These are phyloP conservation scores for Agelaius tricolor DNA, from an alignment of 2,113 vertebrate genomes.

Conservation along the genomic window DNA sequence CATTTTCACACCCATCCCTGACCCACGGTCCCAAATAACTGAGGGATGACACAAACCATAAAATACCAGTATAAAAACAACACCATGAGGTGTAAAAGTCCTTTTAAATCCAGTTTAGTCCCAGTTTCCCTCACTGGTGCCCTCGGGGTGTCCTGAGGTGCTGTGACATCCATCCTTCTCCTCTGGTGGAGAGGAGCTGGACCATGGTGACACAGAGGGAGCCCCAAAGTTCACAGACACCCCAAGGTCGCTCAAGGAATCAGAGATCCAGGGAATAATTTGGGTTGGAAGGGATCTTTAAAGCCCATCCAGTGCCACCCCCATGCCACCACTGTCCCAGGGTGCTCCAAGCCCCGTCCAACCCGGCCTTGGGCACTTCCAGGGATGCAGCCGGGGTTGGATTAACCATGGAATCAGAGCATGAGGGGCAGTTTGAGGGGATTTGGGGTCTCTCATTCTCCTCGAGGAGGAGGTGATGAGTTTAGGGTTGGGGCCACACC, in stretches of 20 bases:
- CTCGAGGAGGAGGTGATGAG: accelerated
- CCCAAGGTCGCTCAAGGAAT: accelerated
- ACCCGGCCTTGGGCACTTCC: background rate
- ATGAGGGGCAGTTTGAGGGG: background rate
- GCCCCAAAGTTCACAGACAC: background rate
- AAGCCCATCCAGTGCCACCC: background rate
- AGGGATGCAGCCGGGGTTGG: background rate
- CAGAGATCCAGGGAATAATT: background rate
- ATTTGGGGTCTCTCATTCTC: background rate
- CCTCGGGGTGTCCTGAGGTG: accelerated
- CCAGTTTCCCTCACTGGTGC: accelerated
- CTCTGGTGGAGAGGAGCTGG: background rate
- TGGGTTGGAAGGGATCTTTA: background rate
- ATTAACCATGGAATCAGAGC: background rate
- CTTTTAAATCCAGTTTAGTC: accelerated
- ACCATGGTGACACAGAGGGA: background rate
- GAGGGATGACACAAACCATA: background rate
- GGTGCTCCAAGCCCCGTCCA: background rate
- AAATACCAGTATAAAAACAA: accelerated
- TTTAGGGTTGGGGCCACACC: background rate
- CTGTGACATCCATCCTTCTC: background rate
- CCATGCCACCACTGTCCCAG: background rate
- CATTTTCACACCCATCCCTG: background rate
- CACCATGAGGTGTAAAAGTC: accelerated
- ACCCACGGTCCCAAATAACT: accelerated